Evolutionary conservation across 2,113 vertebrate species (phyloP).

Genomic region (Siphamia tubifer): DNA sequence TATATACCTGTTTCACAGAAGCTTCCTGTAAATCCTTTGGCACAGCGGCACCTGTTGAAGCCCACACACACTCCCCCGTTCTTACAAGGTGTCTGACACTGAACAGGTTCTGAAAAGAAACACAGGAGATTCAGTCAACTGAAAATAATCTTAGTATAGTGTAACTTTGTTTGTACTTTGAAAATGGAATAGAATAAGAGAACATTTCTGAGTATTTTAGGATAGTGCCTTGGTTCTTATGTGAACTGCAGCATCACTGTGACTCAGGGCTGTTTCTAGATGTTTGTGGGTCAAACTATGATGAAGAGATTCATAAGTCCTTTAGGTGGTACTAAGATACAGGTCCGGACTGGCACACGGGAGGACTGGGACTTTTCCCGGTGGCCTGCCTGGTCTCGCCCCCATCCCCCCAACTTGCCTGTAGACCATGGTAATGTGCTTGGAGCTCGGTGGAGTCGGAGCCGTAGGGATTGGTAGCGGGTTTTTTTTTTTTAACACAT

Average conservation of each 20-base stretch:
- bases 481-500: no score
- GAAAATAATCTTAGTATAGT: neutral
- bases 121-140: neutral
- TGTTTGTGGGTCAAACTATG: no score
- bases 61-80: conserved; percentile 79
- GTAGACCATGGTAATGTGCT: no score
- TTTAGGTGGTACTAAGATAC: no score
- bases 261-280: no score
- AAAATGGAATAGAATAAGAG: neutral
- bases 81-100: conserved; percentile 72
- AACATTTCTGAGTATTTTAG: neutral
- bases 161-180: neutral
- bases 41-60: conserved; percentile 79
- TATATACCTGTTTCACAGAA: conserved; percentile 78
- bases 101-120: conserved; percentile 69
- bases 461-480: no score
- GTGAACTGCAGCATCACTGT: neutral
- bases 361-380: no score
- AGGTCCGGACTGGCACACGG: no score
- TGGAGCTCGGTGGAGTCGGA: no score
- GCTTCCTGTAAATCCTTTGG: conserved; percentile 70
- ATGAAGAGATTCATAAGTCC: no score
- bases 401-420: no score
- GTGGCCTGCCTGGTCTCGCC: no score
- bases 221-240: neutral